Percentiles rank a stretch among this genome's conserved stretches.
phyloP scores from a whole-genome alignment of 2,888 invertebrate genomes.

The Aphidius colemani region DNA sequence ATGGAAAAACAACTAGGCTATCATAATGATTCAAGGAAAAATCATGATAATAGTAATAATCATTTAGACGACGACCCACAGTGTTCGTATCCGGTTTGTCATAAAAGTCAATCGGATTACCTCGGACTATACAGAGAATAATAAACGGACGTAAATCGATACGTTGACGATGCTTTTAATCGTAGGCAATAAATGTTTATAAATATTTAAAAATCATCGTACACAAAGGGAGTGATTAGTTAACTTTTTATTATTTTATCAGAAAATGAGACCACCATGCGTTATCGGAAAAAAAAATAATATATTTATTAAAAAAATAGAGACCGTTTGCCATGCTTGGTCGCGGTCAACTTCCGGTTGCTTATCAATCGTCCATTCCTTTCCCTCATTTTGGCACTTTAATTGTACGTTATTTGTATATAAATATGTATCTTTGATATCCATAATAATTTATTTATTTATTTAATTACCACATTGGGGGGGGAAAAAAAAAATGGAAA shows the following conservation, averaged over 20 bases:
- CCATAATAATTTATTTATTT: neutral
- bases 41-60: neutral
- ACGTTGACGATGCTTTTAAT: neutral
- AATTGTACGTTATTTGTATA: conserved; percentile 30
- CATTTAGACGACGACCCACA: conserved; percentile 6
- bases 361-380: conserved; percentile 57
- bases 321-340: conserved; percentile 45
- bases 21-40: neutral
- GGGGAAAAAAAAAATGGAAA: too few species aligned
- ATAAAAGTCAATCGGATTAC: conserved; percentile 16
- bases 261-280: conserved; percentile 21
- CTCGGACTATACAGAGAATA: neutral
- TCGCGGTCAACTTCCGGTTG: conserved; percentile 53
- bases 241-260: conserved; percentile 5
- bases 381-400: conserved; percentile 45
- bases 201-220: too few species aligned
- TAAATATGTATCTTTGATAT: conserved; percentile 3
- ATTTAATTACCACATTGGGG: conserved; percentile 9
- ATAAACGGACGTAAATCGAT: conserved; percentile 17
- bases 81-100: conserved; percentile 8
- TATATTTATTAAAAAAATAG: neutral
- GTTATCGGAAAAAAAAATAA: conserved; percentile 19
- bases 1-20: neutral
- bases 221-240: neutral
- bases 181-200: too few species aligned